These are phyloP conservation scores for Melanostoma scalare DNA, from an alignment of 2,888 invertebrate genomes.

Conservation along the genomic window DNA sequence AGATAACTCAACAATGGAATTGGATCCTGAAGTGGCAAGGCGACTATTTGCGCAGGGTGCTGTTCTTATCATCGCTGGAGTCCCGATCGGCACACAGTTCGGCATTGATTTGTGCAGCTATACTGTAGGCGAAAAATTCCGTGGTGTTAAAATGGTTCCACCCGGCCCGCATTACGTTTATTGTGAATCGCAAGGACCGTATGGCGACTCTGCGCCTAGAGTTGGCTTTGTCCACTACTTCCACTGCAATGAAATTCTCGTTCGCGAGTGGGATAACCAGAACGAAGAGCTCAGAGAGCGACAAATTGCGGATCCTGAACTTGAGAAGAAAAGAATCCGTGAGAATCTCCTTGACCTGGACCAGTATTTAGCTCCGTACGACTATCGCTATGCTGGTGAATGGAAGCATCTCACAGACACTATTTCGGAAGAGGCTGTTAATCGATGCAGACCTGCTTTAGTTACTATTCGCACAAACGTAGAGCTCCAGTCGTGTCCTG, in stretches of 20 bases:
- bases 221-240: constrained; percentile 95
- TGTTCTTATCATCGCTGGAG: constrained; percentile 91
- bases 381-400: constrained; percentile 92
- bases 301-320: constrained; percentile 79
- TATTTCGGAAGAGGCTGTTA: constrained; percentile 86
- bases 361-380: constrained; percentile 92
- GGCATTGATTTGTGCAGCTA: constrained; percentile 95
- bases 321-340: constrained; percentile 81
- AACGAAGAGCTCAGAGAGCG: constrained; percentile 87
- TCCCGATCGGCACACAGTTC: constrained; percentile 95
- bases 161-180: constrained; percentile 97
- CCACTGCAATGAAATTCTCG: constrained; percentile 90
- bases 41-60: constrained; percentile 91
- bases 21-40: constrained; percentile 90
- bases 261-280: constrained; percentile 92
- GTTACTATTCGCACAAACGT: constrained; percentile 91
- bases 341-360: constrained; percentile 80
- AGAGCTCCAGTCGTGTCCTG: constrained; percentile 89
- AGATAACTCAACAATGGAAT: constrained; percentile 81
- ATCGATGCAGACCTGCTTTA: constrained; percentile 87
- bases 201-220: constrained; percentile 87
- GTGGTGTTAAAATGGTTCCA: constrained; percentile 99
- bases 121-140: constrained; percentile 94
- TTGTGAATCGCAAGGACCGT: constrained; percentile 85
- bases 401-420: constrained; percentile 89